Evolutionary conservation across 1,140 invertebrate genomes (phyloP).

Genomic region (Pristionchus pacificus): DNA sequence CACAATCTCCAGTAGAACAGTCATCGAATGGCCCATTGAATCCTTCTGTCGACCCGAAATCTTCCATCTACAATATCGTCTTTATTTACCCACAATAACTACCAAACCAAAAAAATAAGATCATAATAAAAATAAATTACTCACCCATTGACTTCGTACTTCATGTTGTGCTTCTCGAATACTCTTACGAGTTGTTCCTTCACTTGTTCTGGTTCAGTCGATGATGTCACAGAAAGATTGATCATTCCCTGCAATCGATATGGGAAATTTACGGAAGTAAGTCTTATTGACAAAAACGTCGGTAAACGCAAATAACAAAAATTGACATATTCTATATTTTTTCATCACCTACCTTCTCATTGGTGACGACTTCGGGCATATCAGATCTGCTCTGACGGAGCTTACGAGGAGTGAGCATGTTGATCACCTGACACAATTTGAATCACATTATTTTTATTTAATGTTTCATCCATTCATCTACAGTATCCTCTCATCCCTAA

Average conservation of each 20-base stretch:
- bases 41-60: slow-evolving; percentile 48
- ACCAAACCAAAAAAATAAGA: neutral
- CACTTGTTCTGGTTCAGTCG: slow-evolving; percentile 31
- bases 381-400: slow-evolving; percentile 26
- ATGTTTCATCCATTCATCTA: too few species aligned
- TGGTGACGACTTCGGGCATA: neutral
- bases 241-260: slow-evolving; percentile 35
- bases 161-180: slow-evolving; percentile 32
- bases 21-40: slow-evolving; percentile 63
- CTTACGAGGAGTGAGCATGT: slow-evolving; percentile 36
- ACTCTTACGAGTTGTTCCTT: slow-evolving; percentile 25
- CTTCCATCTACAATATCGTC: slow-evolving; percentile 40
- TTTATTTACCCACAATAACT: too few species aligned
- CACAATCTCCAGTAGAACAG: slow-evolving; percentile 72
- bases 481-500: too few species aligned
- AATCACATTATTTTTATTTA: too few species aligned
- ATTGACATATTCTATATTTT: neutral
- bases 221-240: slow-evolving; percentile 40
- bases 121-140: neutral
- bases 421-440: slow-evolving; percentile 34
- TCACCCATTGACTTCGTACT: slow-evolving; percentile 31
- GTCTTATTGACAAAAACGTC: neutral
- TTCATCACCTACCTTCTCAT: neutral
- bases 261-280: too few species aligned
- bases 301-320: neutral